Conservation (phyloP, 2,888 invertebrate species). For the Matsumyia berberina region DNA sequence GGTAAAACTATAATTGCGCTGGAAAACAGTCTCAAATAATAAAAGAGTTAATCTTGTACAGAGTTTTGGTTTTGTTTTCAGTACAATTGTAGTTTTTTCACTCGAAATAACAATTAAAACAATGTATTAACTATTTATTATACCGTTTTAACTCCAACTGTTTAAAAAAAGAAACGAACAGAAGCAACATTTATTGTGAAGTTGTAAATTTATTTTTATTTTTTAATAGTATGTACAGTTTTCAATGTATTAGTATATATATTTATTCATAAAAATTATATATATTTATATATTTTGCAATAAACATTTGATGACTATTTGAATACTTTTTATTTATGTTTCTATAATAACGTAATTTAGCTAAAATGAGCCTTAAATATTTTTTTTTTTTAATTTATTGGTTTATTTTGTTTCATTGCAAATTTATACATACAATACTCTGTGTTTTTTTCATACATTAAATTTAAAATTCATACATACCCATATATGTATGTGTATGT, state of each 20-base stretch:
- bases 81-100: slow-evolving; percentile 10
- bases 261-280: slow-evolving; percentile 60
- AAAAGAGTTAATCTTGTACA: slow-evolving; percentile 37
- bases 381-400: slow-evolving; percentile 36
- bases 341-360: slow-evolving; percentile 68
- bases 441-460: slow-evolving; percentile 20
- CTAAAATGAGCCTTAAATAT: slow-evolving; percentile 65
- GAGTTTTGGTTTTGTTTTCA: slow-evolving; percentile 25
- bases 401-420: slow-evolving; percentile 36
- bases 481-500: slow-evolving; percentile 41
- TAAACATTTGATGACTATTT: slow-evolving; percentile 70
- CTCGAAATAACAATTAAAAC: slow-evolving; percentile 37
- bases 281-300: slow-evolving; percentile 55
- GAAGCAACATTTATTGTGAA: slow-evolving; percentile 49
- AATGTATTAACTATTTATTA: slow-evolving; percentile 19
- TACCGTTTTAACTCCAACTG: slow-evolving; percentile 2
- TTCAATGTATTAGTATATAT: slow-evolving; percentile 60
- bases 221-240: slow-evolving; percentile 68
- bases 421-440: slow-evolving; percentile 55
- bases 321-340: slow-evolving; percentile 61
- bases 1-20: slow-evolving; percentile 72
- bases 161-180: slow-evolving; percentile 43
- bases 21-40: slow-evolving; percentile 73
- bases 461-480: slow-evolving; percentile 47
- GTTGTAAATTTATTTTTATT: slow-evolving; percentile 30